A percentile compares a stretch with the other conserved stretches of the same genome.
Evolutionary conservation across 2,888 invertebrate genomes (phyloP).

Genomic region (Amblyjoppa fuscipennis): DNA sequence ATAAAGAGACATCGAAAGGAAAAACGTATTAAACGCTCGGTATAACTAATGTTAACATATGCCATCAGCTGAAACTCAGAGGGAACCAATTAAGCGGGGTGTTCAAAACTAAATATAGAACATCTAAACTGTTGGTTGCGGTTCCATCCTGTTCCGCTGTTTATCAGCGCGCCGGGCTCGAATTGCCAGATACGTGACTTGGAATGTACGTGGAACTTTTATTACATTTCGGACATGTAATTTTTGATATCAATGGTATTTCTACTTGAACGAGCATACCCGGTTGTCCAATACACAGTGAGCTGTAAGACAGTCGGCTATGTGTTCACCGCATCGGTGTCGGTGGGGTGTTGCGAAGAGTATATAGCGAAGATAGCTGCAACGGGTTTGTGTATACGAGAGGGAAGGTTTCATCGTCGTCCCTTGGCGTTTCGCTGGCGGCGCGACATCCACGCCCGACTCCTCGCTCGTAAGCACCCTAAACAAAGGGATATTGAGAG

Average conservation of each 20-base stretch:
- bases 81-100: not conserved
- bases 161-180: not conserved
- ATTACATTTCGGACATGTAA: conserved; percentile 4
- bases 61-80: not conserved
- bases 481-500: conserved; percentile 84
- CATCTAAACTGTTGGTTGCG: not conserved
- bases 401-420: conserved; percentile 40
- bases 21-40: not conserved
- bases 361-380: conserved; percentile 52
- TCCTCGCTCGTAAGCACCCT: conserved; percentile 81
- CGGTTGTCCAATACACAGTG: conserved; percentile 27
- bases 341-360: conserved; percentile 22
- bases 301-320: conserved; percentile 9
- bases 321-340: conserved; percentile 13
- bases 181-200: not conserved
- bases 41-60: not conserved
- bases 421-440: conserved; percentile 77
- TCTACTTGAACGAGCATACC: conserved; percentile 12
- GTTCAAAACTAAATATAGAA: not conserved
- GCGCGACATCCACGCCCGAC: conserved; percentile 80
- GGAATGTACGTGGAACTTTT: conserved; percentile 29
- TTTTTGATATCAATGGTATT: conserved; percentile 37
- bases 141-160: no score
- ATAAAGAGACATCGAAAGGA: not conserved
- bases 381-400: conserved; percentile 19